Evolutionary conservation across 2,888 invertebrate genomes (phyloP), one percentile per base, ranked within the genome.

Genomic region (Meandrusa payeni): DNA sequence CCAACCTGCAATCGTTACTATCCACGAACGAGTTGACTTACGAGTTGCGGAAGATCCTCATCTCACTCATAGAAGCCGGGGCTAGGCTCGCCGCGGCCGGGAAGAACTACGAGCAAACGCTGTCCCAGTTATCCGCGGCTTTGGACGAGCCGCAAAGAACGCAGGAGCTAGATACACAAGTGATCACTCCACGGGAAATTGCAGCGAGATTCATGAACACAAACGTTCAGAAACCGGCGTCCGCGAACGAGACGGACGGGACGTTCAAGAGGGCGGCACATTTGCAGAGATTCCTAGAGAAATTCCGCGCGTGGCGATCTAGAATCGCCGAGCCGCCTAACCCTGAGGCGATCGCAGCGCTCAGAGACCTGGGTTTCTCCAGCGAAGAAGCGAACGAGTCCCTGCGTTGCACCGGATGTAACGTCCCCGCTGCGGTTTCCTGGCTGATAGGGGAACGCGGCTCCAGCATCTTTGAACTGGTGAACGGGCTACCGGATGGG

Each of bases 21-120:
- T 81, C 87, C 0, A 87, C 87, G 0, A 86, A 87, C 41, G 87
- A 87, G 47, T 41, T 87, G 2, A 76, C 86, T 0, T 78, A 69
- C 19, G 87, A 87, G 42, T 48, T 87, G 22, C 57, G 72, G 1
- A 87, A 87, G 48, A 87, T 87, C 13, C 50, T 87, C 0, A 87
- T 87, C 50, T 85, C 86, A 1, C 50, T 87, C 10, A 76, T 87
- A 15, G 86, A 86, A 62, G 85, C 83, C 0, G 87, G n/a, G 87
- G 87, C 87, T 0, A 54, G 79, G 0, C 59, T 87, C 0, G 87
- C 86, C 0, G 85, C 87, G 0, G 71, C 77, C 0, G 83, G 87
- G 0, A 65, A 74, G 2, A 80, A 81, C 48, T 86, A 82, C 37
- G 82, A 83, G 48, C 65, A 69, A 54, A 72, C 83, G 0, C 43